Base-by-base conservation (phyloP, 2,888 invertebrate species). In the Conus canariensis region DNA sequence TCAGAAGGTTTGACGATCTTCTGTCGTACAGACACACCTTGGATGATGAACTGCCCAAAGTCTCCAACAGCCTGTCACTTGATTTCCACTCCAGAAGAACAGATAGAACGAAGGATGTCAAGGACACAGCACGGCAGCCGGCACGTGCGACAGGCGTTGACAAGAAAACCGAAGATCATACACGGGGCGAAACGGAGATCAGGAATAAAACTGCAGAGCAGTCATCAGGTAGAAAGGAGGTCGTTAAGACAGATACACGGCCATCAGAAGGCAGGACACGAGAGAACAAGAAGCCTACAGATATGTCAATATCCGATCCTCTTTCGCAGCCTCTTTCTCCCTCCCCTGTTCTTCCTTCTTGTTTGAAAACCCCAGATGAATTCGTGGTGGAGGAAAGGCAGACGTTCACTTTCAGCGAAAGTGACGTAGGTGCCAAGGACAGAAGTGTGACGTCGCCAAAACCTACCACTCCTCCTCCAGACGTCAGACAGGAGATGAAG, bases 1-100 rank as follows among this genome's bases (percentile, higher is more conserved):
- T 91, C 88, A 90, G 90, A 25, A 88, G 88, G 87, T 91, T 91
- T 83, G 91, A 91, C 60, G 88, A 90, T 25, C 85, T 90, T 30
- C 90, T 90, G 45, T 60, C 87, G 1, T 90, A 90, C 85, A 89
- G 85, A 30, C 89, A 58, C 58, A 45, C 89, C 12, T 12, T 83
- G 22, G 89, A 89, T 8, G 89, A 85, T 9, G 85, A 85, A n/a
- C 88, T 83, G 56, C 74, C 83, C 58, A 85, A 58, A 56, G 89
- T 85, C 45, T 89, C 85, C 89, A 89, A 85, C 89, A 89, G 89
- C 25, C 85, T 89, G n/a, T 85, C 74, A 5, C 74, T 89, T 7
- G 89, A 89, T 58, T 70, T 85, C 45, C 70, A 16, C 8, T 19
- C 83, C 83, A 56, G 58, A 45, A 8, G 45, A 5, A 5, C 83